These are phyloP conservation scores for Mythimna lalbum DNA, from an alignment of 2,888 invertebrate species.

Conservation along the genomic window DNA sequence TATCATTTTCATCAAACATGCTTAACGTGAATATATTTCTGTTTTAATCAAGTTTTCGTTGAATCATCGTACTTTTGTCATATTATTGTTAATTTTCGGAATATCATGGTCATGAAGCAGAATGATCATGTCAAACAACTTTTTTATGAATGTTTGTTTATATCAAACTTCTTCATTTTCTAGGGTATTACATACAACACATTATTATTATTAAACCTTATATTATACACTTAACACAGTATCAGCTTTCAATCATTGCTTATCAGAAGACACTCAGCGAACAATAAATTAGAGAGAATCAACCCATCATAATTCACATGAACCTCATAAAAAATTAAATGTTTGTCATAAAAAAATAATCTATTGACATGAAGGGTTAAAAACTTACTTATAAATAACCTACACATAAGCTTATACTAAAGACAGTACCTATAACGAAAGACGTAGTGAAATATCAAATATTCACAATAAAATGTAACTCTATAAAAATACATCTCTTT, in stretches of 20 bases:
- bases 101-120: conserved; percentile 44
- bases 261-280: conserved; percentile 37
- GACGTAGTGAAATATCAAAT: conserved; percentile 66
- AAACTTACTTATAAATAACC: conserved; percentile 17
- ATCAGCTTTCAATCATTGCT: conserved; percentile 37
- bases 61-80: conserved; percentile 68
- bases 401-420: conserved; percentile 42
- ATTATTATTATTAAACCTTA: conserved; percentile 35
- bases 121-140: conserved; percentile 5
- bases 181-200: conserved; percentile 12
- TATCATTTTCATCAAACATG: conserved; percentile 50
- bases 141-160: not conserved
- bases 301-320: not conserved
- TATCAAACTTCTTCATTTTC: conserved; percentile 43
- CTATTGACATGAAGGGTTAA: not conserved
- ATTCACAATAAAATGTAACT: conserved; percentile 68
- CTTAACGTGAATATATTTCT: conserved; percentile 65
- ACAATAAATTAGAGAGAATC: not conserved
- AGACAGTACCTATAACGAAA: conserved; percentile 57
- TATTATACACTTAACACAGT: conserved; percentile 43
- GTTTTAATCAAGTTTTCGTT: conserved; percentile 68
- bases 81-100: conserved; percentile 39
- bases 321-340: conserved; percentile 5
- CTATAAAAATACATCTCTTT: conserved; percentile 77
- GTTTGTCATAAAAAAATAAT: not conserved